Conservation (phyloP, 2,888 invertebrate species). For the Drosophila neotestacea region DNA sequence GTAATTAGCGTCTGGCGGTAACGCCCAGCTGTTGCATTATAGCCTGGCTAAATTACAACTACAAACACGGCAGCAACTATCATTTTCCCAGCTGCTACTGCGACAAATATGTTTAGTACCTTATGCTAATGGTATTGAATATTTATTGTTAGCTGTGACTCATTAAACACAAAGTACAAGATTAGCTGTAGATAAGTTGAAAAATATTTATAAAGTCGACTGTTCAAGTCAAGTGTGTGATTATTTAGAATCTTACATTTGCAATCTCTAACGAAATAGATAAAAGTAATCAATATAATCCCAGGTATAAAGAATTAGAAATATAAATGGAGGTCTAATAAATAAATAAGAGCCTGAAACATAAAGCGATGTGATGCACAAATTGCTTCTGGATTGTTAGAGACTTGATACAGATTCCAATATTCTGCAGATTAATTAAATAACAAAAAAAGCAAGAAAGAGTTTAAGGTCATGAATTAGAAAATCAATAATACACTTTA, state of each 20-base stretch:
- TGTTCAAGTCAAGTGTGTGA: neutral
- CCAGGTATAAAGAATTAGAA: too few relatives aligned
- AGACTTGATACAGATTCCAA: too few relatives aligned
- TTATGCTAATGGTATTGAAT: conserved; percentile 9
- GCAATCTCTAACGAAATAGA: neutral
- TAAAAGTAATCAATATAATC: neutral
- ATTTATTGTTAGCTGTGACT: conserved; percentile 17
- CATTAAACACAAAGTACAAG: neutral
- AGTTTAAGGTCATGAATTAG: neutral
- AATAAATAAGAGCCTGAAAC: too few relatives aligned
- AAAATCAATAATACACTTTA: neutral
- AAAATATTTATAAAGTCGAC: neutral
- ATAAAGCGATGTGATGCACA: too few relatives aligned
- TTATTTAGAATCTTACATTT: neutral
- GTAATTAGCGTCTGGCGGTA: conserved; percentile 56
- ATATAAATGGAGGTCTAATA: too few relatives aligned
- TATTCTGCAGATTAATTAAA: neutral
- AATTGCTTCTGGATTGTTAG: too few relatives aligned
- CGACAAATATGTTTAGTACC: neutral
- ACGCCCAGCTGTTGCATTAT: conserved; percentile 22
- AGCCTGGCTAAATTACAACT: conserved; percentile 16
- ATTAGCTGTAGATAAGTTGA: conserved; percentile 10
- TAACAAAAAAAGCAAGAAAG: neutral
- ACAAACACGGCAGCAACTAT: conserved; percentile 41
- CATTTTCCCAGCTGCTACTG: conserved; percentile 7